phyloP scores from a whole-genome alignment of 2,797 vertebrate genomes.

The Stomatorhinus walkeri region DNA sequence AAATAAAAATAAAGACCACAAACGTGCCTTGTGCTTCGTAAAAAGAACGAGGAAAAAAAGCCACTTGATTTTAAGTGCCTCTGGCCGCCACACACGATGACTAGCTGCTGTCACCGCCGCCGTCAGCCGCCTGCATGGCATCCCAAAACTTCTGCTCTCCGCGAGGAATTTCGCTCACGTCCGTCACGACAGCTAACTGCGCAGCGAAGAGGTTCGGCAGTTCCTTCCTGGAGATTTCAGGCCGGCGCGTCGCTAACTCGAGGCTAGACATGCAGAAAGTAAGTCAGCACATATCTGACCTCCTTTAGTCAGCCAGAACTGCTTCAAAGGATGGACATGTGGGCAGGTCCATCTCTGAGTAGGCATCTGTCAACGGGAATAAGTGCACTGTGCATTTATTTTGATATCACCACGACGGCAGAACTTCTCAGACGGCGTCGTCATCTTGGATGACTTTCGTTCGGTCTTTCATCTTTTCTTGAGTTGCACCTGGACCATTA shows the following conservation, averaged over 20 bases:
- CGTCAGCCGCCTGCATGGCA: neutral
- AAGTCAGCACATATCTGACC: neutral
- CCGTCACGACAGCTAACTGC: neutral
- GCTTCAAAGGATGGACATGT: slow-evolving; percentile 41
- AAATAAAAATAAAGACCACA: neutral
- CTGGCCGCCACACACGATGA: neutral
- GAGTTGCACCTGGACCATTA: slow-evolving; percentile 1
- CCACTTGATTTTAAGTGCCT: neutral
- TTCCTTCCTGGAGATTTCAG: neutral
- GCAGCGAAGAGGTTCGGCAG: neutral
- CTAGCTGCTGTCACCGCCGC: neutral
- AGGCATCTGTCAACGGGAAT: slow-evolving; percentile 47
- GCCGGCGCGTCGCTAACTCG: too few species aligned
- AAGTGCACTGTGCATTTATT: slow-evolving; percentile 32
- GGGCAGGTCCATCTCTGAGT: slow-evolving; percentile 32
- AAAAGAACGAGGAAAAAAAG: neutral
- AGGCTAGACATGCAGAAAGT: neutral
- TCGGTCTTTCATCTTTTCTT: slow-evolving; percentile 11
- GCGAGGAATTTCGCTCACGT: neutral
- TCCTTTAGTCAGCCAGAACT: slow-evolving; percentile 22
- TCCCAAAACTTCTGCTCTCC: neutral
- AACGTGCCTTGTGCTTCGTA: neutral
- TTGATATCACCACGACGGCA: neutral
- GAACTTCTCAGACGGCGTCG: neutral
- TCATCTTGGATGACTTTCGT: neutral